Evolutionary conservation across 2,888 invertebrate genomes (phyloP), one percentile per base, ranked within the genome.

Genomic region (Caenorhabditis afra): DNA sequence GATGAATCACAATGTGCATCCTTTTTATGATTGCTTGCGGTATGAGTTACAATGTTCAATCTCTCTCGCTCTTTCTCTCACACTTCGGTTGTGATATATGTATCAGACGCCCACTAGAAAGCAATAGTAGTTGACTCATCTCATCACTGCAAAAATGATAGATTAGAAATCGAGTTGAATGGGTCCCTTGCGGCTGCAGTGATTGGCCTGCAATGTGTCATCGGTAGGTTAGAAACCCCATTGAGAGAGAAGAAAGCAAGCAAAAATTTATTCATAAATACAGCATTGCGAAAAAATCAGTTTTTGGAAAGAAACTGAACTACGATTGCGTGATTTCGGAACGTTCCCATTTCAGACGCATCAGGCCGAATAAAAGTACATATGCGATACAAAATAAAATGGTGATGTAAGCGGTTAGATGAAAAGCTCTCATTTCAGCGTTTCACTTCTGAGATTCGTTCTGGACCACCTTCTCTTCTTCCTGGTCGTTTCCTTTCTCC

Each of bases 1-100:
- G 73, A 73, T 73, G 73, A 73, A 64, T 73, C 73, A 64, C 57
- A 73, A 29, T 64, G 64, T 64, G 73, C 73, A 58, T 73, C 73
- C 58, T 73, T 64, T 62, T 73, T n/a, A n/a, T n/a, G n/a, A n/a
- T 50, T 73, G 50, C 64, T 49, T 64, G 73, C 41, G 64, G 64
- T 73, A 49, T 73, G 64, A 58, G 64, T 64, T 50, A 73, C 73
- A 64, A 64, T 45, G 41, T 23, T 61, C 12, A 29, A 29, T 29
- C 29, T 29, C 29, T 29, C 29, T 29, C 53, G 39, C 29, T 23
- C 37, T 37, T n/a, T 59, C 20, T 45, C 20, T 14, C 16, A 37
- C 29, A 44, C 35, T 37, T 29, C 29, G 3, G 29, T 29, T 29
- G 29, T 29, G 29, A 5, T 29, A 29, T 55, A 47, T 41, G 45